Percentiles rank a stretch among this genome's conserved stretches.
Conservation (phyloP, 2,888 invertebrate species). For the Drosophila meridionalis region DNA sequence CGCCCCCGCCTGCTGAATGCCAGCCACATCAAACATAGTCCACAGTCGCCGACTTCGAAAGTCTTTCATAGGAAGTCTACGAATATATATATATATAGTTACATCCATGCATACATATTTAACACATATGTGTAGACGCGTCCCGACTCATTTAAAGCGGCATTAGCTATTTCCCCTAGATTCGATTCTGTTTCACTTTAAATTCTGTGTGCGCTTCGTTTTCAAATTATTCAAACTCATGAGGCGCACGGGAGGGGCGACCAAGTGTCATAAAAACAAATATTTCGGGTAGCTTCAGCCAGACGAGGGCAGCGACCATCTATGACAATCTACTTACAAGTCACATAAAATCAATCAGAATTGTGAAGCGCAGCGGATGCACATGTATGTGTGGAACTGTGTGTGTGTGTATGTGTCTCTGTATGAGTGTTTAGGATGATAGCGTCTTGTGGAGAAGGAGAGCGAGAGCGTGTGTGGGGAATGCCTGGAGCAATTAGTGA, state of each 20-base stretch:
- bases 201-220: conserved; percentile 60
- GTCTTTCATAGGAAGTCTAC: conserved; percentile 24
- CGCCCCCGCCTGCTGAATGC: conserved; percentile 1
- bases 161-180: conserved; percentile 21
- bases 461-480: conserved; percentile 9
- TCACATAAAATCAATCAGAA: conserved; percentile 77
- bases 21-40: conserved; percentile 48
- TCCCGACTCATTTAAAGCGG: conserved; percentile 14
- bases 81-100: conserved; percentile 18
- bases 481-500: conserved; percentile 69
- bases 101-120: conserved; percentile 6
- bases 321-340: conserved; percentile 55
- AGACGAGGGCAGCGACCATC: conserved; percentile 29
- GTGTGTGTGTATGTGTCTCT: background rate
- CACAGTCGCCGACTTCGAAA: conserved; percentile 24
- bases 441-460: background rate
- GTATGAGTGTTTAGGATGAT: background rate
- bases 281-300: conserved; percentile 35
- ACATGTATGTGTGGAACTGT: background rate
- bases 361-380: conserved; percentile 34
- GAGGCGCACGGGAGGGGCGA: conserved; percentile 34
- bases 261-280: conserved; percentile 73
- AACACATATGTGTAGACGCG: background rate
- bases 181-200: conserved; percentile 48
- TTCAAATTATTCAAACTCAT: conserved; percentile 62